Evolutionary conservation across 2,113 vertebrate species (phyloP).

Genomic region (Tympanuchus pallidicinctus): DNA sequence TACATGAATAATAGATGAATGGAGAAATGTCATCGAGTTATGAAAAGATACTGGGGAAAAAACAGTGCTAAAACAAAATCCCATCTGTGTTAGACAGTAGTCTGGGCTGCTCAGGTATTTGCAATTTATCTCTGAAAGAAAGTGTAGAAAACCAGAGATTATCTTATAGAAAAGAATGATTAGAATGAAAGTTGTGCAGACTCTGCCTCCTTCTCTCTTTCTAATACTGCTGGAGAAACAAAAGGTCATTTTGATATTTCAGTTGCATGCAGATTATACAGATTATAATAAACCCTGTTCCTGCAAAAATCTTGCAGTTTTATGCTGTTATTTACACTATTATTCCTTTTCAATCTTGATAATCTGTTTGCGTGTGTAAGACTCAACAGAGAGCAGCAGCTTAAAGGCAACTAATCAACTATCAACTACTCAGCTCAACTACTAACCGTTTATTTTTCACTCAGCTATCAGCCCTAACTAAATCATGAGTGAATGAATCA

Average conservation of each 20-base stretch:
- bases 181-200: background rate
- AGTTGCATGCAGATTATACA: background rate
- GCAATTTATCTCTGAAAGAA: background rate
- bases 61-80: background rate
- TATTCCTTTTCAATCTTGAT: background rate
- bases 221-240: background rate
- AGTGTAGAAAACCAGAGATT: background rate
- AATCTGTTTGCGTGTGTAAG: background rate
- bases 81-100: background rate
- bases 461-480: background rate
- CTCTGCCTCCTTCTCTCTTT: background rate
- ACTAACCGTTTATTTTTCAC: background rate
- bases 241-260: background rate
- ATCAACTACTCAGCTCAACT: background rate
- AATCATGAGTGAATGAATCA: background rate
- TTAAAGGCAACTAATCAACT: background rate
- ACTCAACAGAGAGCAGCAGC: background rate
- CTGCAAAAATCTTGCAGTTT: background rate
- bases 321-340: background rate
- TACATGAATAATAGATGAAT: slow-evolving; percentile 21
- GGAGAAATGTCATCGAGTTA: slow-evolving; percentile 1
- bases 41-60: background rate
- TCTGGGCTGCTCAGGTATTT: background rate
- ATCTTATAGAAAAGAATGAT: background rate
- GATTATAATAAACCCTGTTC: background rate